These are phyloP conservation scores for Disparrhopalites patrizii DNA, from an alignment of 2,888 invertebrate genomes.

Conservation along the genomic window DNA sequence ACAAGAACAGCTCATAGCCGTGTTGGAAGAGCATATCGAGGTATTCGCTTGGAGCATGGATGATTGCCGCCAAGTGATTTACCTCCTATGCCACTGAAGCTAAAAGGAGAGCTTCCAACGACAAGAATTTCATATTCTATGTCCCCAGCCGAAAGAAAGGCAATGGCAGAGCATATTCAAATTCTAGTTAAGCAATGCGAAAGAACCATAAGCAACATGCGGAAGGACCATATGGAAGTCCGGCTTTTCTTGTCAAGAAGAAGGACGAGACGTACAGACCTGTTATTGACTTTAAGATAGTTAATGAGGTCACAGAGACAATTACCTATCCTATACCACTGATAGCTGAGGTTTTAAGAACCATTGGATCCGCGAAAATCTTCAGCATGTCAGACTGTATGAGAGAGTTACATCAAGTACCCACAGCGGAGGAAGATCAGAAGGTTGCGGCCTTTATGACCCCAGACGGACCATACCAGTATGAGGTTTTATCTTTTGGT, in stretches of 20 bases:
- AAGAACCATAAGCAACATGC: too few relatives aligned
- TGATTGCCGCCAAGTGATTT: too few relatives aligned
- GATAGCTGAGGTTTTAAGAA: constrained; percentile 47
- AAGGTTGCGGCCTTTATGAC: constrained; percentile 20
- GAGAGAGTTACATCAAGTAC: constrained; percentile 11
- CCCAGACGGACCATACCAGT: constrained; percentile 18
- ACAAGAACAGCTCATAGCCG: too few relatives aligned
- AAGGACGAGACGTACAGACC: constrained; percentile 48
- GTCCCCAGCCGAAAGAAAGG: too few relatives aligned
- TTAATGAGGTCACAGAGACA: constrained; percentile 36
- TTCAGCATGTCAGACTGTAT: constrained; percentile 9
- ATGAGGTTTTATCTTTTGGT: not conserved
- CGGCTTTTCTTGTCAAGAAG: constrained; percentile 51
- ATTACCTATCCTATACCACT: constrained; percentile 31
- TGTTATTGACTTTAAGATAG: constrained; percentile 33
- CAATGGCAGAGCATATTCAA: too few relatives aligned
- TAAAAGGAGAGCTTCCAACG: too few relatives aligned
- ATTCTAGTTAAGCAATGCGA: too few relatives aligned
- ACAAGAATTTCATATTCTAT: too few relatives aligned
- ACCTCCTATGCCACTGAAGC: too few relatives aligned
- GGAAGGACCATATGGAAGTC: constrained; percentile 51
- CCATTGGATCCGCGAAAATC: constrained; percentile 38
- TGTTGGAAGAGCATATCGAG: too few relatives aligned
- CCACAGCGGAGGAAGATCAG: not conserved
- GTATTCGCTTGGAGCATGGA: too few relatives aligned